phyloP scores from a whole-genome alignment of 2,797 vertebrate species.

The Acanthornis magna region DNA sequence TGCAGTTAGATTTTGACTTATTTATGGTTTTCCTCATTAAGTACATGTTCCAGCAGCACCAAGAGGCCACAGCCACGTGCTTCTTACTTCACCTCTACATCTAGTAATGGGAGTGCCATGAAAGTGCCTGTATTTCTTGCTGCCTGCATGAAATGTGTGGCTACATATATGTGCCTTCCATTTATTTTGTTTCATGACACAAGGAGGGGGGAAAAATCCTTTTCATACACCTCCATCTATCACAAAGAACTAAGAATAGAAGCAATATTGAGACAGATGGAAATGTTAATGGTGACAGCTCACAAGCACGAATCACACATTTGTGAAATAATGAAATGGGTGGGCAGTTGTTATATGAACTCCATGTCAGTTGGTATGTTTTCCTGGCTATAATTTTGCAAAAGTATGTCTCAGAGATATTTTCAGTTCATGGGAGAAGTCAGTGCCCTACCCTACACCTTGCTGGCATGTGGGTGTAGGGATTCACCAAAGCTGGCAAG shows the following conservation, averaged over 20 bases:
- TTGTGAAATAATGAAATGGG: slow-evolving; percentile 72
- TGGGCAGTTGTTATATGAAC: slow-evolving; percentile 72
- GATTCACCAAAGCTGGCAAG: background rate
- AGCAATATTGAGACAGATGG: slow-evolving; percentile 73
- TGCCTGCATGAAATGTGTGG: background rate
- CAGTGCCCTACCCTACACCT: slow-evolving; percentile 9
- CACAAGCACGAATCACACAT: slow-evolving; percentile 72
- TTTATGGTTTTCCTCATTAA: background rate
- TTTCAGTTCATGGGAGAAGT: slow-evolving; percentile 44
- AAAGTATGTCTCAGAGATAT: slow-evolving; percentile 52
- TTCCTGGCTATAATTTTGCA: slow-evolving; percentile 57
- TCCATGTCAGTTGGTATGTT: slow-evolving; percentile 50
- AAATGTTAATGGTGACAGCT: slow-evolving; percentile 72
- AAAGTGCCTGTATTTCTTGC: background rate
- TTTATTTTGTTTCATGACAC: slow-evolving; percentile 37
- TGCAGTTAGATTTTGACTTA: slow-evolving; percentile 21
- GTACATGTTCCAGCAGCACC: background rate
- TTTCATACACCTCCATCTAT: slow-evolving; percentile 65
- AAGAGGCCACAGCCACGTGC: background rate
- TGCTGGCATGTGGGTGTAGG: background rate
- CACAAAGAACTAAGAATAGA: slow-evolving; percentile 70
- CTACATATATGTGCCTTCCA: slow-evolving; percentile 10
- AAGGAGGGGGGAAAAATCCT: slow-evolving; percentile 34
- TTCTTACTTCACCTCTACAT: background rate
- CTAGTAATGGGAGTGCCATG: background rate